Conservation (phyloP, 37 sponge, comb jelly and placozoan species). For the Oscarella lobularis region DNA sequence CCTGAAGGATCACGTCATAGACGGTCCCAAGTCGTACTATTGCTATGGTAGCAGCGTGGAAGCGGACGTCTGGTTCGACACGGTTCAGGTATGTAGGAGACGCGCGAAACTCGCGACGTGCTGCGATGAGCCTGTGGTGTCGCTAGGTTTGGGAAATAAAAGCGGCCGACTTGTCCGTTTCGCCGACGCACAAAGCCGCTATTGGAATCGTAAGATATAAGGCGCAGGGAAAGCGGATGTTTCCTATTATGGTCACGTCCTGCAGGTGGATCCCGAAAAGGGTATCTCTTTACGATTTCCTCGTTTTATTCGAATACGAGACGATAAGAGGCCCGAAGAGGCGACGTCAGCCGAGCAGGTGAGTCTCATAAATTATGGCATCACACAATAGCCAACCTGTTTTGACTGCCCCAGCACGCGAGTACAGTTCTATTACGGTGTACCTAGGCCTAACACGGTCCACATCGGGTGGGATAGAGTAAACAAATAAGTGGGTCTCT, state of each 20-base stretch:
- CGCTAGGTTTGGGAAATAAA: slow-evolving; percentile 95
- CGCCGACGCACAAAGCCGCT: slow-evolving; percentile 90
- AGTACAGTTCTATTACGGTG: no score
- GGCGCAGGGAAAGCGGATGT: background rate
- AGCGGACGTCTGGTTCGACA: slow-evolving; percentile 95
- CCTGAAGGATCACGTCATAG: slow-evolving; percentile 63
- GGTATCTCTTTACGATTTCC: slow-evolving; percentile 96
- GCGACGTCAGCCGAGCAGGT: slow-evolving; percentile 83
- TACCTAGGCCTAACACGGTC: no score
- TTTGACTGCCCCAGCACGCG: no score
- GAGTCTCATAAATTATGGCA: background rate
- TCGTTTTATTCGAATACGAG: slow-evolving; percentile 81
- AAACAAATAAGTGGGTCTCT: no score
- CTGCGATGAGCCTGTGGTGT: no score
- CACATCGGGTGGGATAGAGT: no score
- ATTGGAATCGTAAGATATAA: slow-evolving; percentile 61
- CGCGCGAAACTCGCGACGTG: no score
- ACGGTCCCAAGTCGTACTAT: slow-evolving; percentile 72
- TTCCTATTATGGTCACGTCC: background rate
- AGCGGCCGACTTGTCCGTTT: slow-evolving; percentile 93
- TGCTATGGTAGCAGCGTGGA: slow-evolving; percentile 32
- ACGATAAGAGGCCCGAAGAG: slow-evolving; percentile 92
- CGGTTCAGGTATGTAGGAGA: slow-evolving; percentile 27
- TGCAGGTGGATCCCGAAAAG: slow-evolving; percentile 86
- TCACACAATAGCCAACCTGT: no score